Conservation (phyloP, 2,888 invertebrate species). For the Pammene aurita region DNA sequence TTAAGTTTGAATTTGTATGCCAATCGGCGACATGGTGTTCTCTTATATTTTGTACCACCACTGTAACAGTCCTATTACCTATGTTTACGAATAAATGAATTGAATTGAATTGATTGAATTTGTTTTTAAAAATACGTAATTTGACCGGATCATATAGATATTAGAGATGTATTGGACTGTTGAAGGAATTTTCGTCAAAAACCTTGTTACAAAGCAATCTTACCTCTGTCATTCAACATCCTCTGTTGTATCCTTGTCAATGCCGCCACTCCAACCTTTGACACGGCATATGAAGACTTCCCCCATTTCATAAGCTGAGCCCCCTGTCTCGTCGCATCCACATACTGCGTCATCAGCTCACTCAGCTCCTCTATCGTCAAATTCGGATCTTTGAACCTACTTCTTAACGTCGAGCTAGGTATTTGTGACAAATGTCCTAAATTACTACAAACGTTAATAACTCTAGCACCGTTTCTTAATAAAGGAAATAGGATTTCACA, state of each 20-base stretch:
- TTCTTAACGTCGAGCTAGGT: constrained; percentile 77
- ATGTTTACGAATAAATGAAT: too few species aligned
- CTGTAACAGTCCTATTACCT: too few species aligned
- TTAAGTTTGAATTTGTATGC: too few species aligned
- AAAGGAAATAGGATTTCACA: constrained; percentile 88
- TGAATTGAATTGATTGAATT: too few species aligned
- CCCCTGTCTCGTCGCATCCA: constrained; percentile 79
- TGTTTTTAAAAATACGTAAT: too few species aligned
- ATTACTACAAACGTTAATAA: constrained; percentile 89
- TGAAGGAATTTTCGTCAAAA: too few species aligned
- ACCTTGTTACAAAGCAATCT: constrained; percentile 1
- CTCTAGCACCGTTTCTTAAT: constrained; percentile 86
- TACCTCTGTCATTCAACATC: constrained; percentile 63
- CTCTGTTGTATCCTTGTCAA: constrained; percentile 87
- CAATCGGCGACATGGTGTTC: too few species aligned
- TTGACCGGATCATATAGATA: too few species aligned
- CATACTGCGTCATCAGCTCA: constrained; percentile 85
- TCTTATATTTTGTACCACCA: too few species aligned
- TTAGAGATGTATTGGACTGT: too few species aligned
- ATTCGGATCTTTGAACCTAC: constrained; percentile 78
- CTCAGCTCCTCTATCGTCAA: constrained; percentile 83
- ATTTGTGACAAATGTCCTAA: constrained; percentile 84
- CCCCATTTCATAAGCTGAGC: constrained; percentile 79
- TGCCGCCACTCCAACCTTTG: constrained; percentile 89
- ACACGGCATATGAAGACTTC: constrained; percentile 85